These are phyloP conservation scores for Mythimna ferrago DNA, from an alignment of 2,888 invertebrate species.

Conservation along the genomic window DNA sequence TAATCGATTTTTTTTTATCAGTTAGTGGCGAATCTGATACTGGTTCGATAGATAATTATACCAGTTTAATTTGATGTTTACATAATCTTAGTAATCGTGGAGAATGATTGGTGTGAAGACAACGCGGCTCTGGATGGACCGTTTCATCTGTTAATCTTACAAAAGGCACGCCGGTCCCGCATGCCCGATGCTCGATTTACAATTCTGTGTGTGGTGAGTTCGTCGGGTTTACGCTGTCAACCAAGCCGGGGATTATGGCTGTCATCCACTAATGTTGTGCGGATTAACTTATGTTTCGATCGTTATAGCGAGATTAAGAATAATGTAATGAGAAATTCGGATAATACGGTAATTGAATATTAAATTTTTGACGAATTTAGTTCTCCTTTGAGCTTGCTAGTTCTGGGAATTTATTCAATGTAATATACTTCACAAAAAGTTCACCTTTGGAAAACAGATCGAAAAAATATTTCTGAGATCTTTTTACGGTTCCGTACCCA, in stretches of 20 bases:
- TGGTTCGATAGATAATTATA: background rate
- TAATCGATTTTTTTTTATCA: background rate
- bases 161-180: conserved; percentile 46
- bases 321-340: conserved; percentile 36
- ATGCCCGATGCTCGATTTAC: conserved; percentile 61
- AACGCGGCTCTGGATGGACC: conserved; percentile 44
- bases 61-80: conserved; percentile 16
- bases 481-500: background rate
- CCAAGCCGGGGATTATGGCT: conserved; percentile 57
- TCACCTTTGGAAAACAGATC: background rate
- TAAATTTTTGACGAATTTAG: background rate
- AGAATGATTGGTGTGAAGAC: conserved; percentile 45
- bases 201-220: conserved; percentile 67
- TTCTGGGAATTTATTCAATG: background rate
- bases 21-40: background rate
- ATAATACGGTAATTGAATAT: conserved; percentile 3
- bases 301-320: conserved; percentile 45
- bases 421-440: background rate
- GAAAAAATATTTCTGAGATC: too few relatives aligned
- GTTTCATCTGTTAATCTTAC: conserved; percentile 64
- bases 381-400: background rate
- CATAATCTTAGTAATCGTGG: conserved; percentile 43
- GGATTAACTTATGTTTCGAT: conserved; percentile 60
- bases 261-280: conserved; percentile 46
- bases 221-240: conserved; percentile 62